Percentiles rank a stretch among this genome's conserved stretches.
These are phyloP conservation scores for Limnephilus lunatus DNA, from an alignment of 2,888 invertebrate genomes.

Conservation along the genomic window DNA sequence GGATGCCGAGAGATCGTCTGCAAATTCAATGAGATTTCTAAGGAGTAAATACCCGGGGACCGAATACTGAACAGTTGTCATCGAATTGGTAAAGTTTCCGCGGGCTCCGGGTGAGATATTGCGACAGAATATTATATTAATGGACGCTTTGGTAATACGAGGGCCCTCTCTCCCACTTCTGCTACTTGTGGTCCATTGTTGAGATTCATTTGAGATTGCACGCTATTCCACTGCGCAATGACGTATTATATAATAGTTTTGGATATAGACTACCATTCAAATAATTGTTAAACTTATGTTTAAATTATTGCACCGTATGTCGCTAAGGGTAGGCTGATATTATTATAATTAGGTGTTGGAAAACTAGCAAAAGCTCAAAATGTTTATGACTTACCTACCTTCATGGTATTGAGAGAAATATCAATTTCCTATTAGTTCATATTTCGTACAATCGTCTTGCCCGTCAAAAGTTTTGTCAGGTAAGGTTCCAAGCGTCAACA, in stretches of 20 bases:
- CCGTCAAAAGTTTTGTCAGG: too few relatives aligned
- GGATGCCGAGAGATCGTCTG: slow-evolving; percentile 18
- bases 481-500: too few relatives aligned
- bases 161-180: neutral
- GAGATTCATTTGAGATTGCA: slow-evolving; percentile 2
- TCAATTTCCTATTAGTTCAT: too few relatives aligned
- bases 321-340: neutral
- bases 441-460: too few relatives aligned
- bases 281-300: neutral
- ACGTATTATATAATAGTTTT: neutral
- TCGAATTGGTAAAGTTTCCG: slow-evolving; percentile 41
- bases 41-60: slow-evolving; percentile 26
- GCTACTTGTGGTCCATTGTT: neutral
- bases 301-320: neutral
- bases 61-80: slow-evolving; percentile 31
- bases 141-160: slow-evolving; percentile 3
- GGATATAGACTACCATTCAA: neutral
- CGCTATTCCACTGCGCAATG: neutral
- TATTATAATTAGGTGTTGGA: too few relatives aligned
- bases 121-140: slow-evolving; percentile 34
- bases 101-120: slow-evolving; percentile 39
- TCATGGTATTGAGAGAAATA: too few relatives aligned
- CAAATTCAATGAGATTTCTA: slow-evolving; percentile 16
- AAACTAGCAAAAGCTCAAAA: too few relatives aligned
- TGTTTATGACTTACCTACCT: too few relatives aligned